phyloP scores from a whole-genome alignment of 2,888 invertebrate genomes.

The Nowickia ferox region DNA sequence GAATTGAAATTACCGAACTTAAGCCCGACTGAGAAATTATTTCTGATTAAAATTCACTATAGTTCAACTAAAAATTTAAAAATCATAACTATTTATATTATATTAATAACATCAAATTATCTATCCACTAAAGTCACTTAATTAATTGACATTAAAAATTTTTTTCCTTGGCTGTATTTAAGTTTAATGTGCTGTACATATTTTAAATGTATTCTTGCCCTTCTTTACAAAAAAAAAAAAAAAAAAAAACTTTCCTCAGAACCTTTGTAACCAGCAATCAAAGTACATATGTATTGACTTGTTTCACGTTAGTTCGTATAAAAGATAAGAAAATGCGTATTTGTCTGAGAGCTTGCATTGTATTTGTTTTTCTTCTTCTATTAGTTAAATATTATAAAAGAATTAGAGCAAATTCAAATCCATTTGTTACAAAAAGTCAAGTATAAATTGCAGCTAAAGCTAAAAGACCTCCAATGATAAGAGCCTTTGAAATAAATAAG shows the following conservation, averaged over 20 bases:
- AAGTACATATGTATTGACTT: not conserved
- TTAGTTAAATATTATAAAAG: conserved; percentile 54
- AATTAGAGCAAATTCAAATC: conserved; percentile 68
- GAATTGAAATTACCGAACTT: too few relatives aligned
- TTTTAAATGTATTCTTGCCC: not conserved
- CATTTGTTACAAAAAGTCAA: conserved; percentile 70
- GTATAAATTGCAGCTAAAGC: conserved; percentile 69
- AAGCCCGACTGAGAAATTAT: too few relatives aligned
- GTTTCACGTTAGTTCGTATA: not conserved
- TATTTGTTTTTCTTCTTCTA: conserved; percentile 37
- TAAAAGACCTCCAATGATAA: conserved; percentile 72
- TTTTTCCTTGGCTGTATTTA: too few relatives aligned
- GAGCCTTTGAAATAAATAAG: conserved; percentile 51
- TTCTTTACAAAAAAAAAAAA: not conserved
- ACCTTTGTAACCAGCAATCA: conserved; percentile 2
- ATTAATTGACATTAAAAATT: too few relatives aligned
- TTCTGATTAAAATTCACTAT: too few relatives aligned
- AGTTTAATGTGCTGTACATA: too few relatives aligned
- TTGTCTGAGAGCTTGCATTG: too few relatives aligned
- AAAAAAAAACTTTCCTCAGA: not conserved
- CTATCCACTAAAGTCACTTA: too few relatives aligned
- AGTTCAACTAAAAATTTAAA: too few relatives aligned
- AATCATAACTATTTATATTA: too few relatives aligned
- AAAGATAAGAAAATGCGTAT: too few relatives aligned
- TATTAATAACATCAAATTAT: too few relatives aligned